Base-by-base conservation (phyloP, 2,113 vertebrate genomes). In the Heterotis niloticus region DNA sequence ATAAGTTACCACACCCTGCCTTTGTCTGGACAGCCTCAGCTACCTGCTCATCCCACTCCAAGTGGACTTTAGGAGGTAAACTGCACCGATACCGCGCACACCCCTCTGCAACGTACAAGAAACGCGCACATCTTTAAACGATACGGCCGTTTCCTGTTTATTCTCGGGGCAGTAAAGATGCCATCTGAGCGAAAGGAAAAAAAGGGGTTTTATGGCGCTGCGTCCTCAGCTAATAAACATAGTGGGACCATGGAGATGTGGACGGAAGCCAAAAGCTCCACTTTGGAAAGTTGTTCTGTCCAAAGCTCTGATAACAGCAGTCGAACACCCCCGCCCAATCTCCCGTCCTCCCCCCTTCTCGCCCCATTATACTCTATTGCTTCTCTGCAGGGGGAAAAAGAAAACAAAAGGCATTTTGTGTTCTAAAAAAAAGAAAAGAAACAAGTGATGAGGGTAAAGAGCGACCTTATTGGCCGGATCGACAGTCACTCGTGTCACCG, bases 221-320 rank as follows among this genome's bases (percentile, higher is more conserved):
- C 59, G 69, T 78, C 82, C 75, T 60, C 13, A 79, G 69, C 78
- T 77, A 77, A 81, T 87, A 87, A 87, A 87, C 76, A 79, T 20
- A 70, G 75, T 11, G 70, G 68, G 69, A 71, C 81, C 75, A 24
- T 54, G 29, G 82, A 78, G 71, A 81, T 67, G 52, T 59, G 17
- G 17, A 54, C 14, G 59, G 17, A 28, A 80, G 84, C 80, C 84
- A 83, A 78, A 73, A 75, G 70, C 70, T 83, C 67, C 44, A 17
- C 28, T 24, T 18, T 44, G 68, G 44, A 70, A 79, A 59, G 16
- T 56, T 52, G 4, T 5, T 11, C 14, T 57, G 54, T 74, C 71
- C 17, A 18, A 64, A 24, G 24, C 78, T 29, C n/a, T 18, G 17
- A 54, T 20, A 73, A 59, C 54, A 74, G n/a, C 16, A n/a, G 23